Percentiles rank a stretch among this genome's conserved stretches.
Evolutionary conservation across 2,888 invertebrate species (phyloP).

Genomic region (Sminthurides aquaticus): DNA sequence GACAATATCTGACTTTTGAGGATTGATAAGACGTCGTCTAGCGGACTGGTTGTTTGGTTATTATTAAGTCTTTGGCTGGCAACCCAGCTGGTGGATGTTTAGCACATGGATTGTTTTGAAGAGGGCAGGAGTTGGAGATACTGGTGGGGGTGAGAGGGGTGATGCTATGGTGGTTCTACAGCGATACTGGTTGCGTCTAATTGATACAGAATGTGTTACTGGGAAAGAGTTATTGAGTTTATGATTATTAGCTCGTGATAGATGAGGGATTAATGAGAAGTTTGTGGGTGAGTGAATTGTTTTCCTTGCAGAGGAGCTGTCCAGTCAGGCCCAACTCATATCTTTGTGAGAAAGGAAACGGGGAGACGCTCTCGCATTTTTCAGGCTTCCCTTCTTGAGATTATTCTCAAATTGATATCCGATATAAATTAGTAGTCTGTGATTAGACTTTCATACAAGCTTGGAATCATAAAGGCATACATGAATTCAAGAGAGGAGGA

Average conservation of each 20-base stretch:
- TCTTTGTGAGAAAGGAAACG: conserved; percentile 43
- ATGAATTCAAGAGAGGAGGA: neutral
- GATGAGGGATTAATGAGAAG: neutral
- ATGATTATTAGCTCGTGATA: neutral
- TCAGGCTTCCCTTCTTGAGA: conserved; percentile 15
- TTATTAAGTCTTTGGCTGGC: too few species aligned
- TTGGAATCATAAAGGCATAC: neutral
- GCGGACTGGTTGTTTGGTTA: too few species aligned
- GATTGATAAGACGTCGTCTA: too few species aligned
- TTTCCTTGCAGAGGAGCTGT: neutral
- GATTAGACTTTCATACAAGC: neutral
- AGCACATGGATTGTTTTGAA: too few species aligned
- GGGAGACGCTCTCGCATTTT: conserved; percentile 23
- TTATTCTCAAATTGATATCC: conserved; percentile 19
- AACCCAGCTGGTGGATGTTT: too few species aligned
- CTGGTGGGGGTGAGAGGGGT: neutral
- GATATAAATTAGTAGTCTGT: conserved; percentile 14
- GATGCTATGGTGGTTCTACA: neutral
- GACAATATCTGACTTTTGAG: neutral
- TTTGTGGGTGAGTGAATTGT: neutral
- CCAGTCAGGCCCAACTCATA: conserved; percentile 16
- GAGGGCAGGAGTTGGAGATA: neutral
- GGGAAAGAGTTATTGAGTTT: neutral
- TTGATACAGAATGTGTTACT: neutral
- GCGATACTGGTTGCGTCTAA: neutral